A percentile compares a stretch with the other conserved stretches of the same genome.
Evolutionary conservation across 1,140 invertebrate species (phyloP).

Genomic region (Drosophila aff.): DNA sequence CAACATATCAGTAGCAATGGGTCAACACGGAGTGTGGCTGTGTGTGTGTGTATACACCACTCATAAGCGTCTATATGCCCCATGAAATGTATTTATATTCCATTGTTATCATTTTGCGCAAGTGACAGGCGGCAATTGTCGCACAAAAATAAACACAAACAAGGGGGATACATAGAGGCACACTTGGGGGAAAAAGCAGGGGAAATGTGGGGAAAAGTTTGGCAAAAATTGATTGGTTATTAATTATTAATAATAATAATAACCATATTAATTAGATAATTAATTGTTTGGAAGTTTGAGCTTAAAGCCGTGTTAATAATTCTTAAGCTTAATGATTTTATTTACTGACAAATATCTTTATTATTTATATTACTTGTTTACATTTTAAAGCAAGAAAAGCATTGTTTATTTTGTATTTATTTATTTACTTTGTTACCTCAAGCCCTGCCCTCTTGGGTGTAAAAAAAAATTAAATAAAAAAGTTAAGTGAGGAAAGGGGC

Average conservation of each 20-base stretch:
- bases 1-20: constrained; percentile 47
- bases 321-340: not conserved
- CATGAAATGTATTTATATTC: constrained; percentile 61
- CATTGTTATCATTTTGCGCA: constrained; percentile 59
- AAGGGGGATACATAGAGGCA: constrained; percentile 2
- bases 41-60: constrained; percentile 14
- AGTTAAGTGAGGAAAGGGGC: not conserved
- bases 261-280: no score
- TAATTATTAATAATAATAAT: not conserved
- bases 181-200: not conserved
- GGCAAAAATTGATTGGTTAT: not conserved
- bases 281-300: not conserved
- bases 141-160: not conserved
- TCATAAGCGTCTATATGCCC: constrained; percentile 16
- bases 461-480: not conserved
- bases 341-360: not conserved
- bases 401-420: constrained; percentile 3
- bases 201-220: not conserved
- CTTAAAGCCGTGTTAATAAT: not conserved
- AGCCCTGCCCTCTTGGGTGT: not conserved
- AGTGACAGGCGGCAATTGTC: constrained; percentile 37
- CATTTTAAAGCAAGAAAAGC: not conserved
- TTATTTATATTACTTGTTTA: not conserved
- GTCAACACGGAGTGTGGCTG: constrained; percentile 1
- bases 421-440: constrained; percentile 19